These are phyloP conservation scores for Tiliacea aurago DNA, from an alignment of 2,888 invertebrate species.

Conservation along the genomic window DNA sequence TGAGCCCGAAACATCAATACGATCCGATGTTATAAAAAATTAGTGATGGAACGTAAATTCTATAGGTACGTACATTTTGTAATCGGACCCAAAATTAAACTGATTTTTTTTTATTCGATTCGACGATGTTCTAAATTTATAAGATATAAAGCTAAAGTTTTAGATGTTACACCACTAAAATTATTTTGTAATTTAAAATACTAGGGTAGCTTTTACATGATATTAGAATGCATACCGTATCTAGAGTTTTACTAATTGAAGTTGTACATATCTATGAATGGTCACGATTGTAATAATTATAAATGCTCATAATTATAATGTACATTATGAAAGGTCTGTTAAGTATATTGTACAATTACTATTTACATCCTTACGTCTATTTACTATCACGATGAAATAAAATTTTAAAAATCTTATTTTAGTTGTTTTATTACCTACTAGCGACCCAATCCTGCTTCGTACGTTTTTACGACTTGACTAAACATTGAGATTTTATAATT, in stretches of 20 bases:
- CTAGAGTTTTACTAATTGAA: constrained; percentile 72
- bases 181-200: constrained; percentile 65
- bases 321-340: constrained; percentile 78
- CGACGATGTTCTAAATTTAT: constrained; percentile 47
- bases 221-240: constrained; percentile 73
- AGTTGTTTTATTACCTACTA: constrained; percentile 66
- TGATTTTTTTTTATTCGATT: constrained; percentile 16
- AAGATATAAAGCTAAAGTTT: constrained; percentile 48
- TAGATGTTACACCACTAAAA: constrained; percentile 60
- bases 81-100: constrained; percentile 1
- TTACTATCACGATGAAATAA: constrained; percentile 89
- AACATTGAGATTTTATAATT: too few relatives aligned
- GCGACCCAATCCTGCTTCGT: too few relatives aligned
- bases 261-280: constrained; percentile 86
- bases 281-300: constrained; percentile 76
- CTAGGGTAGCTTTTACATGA: constrained; percentile 82
- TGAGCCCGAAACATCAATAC: not conserved
- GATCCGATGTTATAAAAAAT: not conserved
- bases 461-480: too few relatives aligned
- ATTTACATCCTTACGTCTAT: constrained; percentile 88
- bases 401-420: constrained; percentile 70
- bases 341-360: constrained; percentile 84
- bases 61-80: constrained; percentile 1
- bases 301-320: constrained; percentile 87
- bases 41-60: not conserved